These are phyloP conservation scores for Criorhina ranunculi DNA, from an alignment of 2,888 invertebrate species.

Conservation along the genomic window DNA sequence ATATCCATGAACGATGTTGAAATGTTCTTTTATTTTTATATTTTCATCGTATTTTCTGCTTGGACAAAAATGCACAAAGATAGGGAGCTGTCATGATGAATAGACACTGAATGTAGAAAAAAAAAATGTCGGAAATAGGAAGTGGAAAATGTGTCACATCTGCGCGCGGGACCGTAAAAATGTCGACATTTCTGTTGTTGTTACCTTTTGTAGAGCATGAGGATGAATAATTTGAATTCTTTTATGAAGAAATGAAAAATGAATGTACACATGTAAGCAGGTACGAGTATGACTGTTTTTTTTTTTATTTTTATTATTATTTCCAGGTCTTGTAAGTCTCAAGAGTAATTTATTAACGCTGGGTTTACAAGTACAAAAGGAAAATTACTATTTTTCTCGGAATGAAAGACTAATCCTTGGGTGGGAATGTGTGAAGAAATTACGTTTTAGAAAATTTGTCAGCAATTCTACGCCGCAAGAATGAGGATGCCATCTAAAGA, in stretches of 20 bases:
- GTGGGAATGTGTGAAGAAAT: background rate
- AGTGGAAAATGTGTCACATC: conserved; percentile 56
- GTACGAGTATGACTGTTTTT: conserved; percentile 36
- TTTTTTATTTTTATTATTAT: background rate
- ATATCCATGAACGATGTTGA: conserved; percentile 35
- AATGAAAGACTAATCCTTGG: conserved; percentile 28
- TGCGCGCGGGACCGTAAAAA: conserved; percentile 50
- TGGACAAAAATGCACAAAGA: background rate
- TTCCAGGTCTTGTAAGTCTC: background rate
- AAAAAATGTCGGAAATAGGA: conserved; percentile 39
- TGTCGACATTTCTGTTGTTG: conserved; percentile 24
- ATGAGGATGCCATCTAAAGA: conserved; percentile 30
- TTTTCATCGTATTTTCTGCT: background rate
- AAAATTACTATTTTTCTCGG: conserved; percentile 27
- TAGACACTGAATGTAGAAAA: conserved; percentile 29
- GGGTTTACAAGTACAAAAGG: conserved; percentile 33
- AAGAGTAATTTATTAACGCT: conserved; percentile 32
- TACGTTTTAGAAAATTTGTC: conserved; percentile 26
- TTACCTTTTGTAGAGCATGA: background rate
- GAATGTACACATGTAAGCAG: conserved; percentile 25
- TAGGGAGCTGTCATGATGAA: conserved; percentile 34
- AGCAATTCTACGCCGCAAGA: conserved; percentile 6
- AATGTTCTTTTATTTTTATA: conserved; percentile 30
- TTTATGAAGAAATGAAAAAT: conserved; percentile 52
- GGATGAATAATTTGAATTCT: conserved; percentile 57